Percentiles rank a stretch among this genome's conserved stretches.
Conservation (phyloP, 2,113 vertebrate species). For the Sebastes fasciatus region DNA sequence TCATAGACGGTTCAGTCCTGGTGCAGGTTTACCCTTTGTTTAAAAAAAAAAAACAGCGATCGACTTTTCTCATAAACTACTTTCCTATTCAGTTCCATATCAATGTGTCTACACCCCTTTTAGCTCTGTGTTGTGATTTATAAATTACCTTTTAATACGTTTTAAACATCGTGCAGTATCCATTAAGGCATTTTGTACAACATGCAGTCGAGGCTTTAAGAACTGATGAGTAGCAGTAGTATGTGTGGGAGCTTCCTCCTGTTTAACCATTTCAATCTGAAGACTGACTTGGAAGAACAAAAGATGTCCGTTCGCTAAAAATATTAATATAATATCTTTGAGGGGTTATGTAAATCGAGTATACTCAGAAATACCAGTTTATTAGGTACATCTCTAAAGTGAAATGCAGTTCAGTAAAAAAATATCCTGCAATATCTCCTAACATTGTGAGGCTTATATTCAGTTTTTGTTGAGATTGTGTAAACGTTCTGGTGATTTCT, state of each 20-base stretch:
- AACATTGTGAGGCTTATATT: neutral
- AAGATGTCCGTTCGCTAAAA: neutral
- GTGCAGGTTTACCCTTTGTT: neutral
- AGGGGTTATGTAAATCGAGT: too few species aligned
- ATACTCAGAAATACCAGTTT: neutral
- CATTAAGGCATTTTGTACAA: neutral
- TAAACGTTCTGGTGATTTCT: neutral
- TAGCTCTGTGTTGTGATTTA: neutral
- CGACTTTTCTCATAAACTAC: neutral
- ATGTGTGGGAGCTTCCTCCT: neutral
- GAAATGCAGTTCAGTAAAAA: neutral
- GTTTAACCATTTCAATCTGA: neutral
- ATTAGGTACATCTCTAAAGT: neutral
- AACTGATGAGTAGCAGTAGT: neutral
- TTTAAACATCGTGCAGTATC: neutral
- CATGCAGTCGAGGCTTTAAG: neutral
- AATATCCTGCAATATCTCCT: neutral
- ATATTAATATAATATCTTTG: too few species aligned
- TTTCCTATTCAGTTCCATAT: neutral
- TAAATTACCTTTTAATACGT: neutral
- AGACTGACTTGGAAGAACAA: neutral
- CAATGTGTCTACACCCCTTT: neutral
- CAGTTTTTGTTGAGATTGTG: neutral
- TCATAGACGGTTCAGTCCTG: neutral
- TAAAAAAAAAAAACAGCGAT: neutral